These are phyloP conservation scores for Spodoptera exigua DNA, from an alignment of 2,888 invertebrate genomes.

Conservation along the genomic window DNA sequence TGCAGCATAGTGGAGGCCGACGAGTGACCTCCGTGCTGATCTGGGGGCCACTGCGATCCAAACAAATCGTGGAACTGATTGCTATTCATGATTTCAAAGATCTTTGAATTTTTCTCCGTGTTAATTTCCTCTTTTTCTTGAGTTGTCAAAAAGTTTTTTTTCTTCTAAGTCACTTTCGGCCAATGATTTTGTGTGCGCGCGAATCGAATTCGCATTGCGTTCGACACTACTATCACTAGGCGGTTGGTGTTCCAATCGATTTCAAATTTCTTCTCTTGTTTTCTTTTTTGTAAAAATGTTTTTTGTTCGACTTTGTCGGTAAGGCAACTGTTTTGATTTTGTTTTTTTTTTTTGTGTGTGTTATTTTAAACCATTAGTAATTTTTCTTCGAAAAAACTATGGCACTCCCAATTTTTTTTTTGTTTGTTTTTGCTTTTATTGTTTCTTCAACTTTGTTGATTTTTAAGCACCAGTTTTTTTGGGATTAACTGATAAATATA, in stretches of 20 bases:
- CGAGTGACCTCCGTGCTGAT: slow-evolving; percentile 85
- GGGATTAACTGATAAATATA: slow-evolving; percentile 83
- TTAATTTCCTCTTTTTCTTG: not conserved
- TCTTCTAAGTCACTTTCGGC: slow-evolving; percentile 77
- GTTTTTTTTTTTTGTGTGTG: slow-evolving; percentile 37
- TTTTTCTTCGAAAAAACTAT: slow-evolving; percentile 79
- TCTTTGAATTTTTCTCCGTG: slow-evolving; percentile 58
- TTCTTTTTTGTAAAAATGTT: slow-evolving; percentile 48
- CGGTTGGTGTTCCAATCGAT: slow-evolving; percentile 61
- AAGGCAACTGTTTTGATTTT: slow-evolving; percentile 78
- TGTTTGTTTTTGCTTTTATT: slow-evolving; percentile 38
- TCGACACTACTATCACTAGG: slow-evolving; percentile 78
- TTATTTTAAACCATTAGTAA: slow-evolving; percentile 72
- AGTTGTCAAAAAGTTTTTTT: slow-evolving; percentile 25
- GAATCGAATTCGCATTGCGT: slow-evolving; percentile 85
- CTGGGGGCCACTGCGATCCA: slow-evolving; percentile 88
- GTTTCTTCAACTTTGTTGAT: slow-evolving; percentile 82
- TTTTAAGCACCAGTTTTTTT: slow-evolving; percentile 67
- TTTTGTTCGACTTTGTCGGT: slow-evolving; percentile 82
- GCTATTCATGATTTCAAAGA: slow-evolving; percentile 79
- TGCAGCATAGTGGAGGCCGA: slow-evolving; percentile 85
- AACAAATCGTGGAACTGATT: slow-evolving; percentile 86
- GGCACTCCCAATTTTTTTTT: slow-evolving; percentile 71
- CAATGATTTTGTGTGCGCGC: slow-evolving; percentile 70
- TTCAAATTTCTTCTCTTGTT: slow-evolving; percentile 60